phyloP scores from a whole-genome alignment of 2,888 invertebrate genomes.

The Pristionchus maxplancki region DNA sequence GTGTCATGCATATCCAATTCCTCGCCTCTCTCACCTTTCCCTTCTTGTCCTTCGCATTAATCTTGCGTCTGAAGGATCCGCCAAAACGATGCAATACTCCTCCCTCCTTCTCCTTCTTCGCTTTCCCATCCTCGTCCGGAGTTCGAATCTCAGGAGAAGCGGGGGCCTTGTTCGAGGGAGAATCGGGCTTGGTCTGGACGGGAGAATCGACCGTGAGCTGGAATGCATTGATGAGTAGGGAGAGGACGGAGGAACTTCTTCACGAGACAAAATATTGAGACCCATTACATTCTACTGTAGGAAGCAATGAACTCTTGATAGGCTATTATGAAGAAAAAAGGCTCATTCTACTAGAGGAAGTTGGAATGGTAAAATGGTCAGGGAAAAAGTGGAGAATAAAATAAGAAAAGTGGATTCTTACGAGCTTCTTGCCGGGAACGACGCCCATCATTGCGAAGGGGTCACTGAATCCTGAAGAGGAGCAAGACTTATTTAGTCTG shows the following conservation, averaged over 20 bases:
- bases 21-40: slow-evolving; percentile 55
- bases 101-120: slow-evolving; percentile 60
- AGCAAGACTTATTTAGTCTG: background rate
- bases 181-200: background rate
- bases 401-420: background rate
- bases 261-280: background rate
- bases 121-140: slow-evolving; percentile 26
- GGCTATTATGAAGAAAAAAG: too few species aligned
- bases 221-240: background rate
- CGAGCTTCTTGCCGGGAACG: slow-evolving; percentile 83
- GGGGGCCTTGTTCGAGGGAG: background rate
- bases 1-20: background rate
- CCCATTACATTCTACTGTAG: background rate
- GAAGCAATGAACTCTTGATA: background rate
- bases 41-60: slow-evolving; percentile 60
- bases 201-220: slow-evolving; percentile 50
- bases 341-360: background rate
- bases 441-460: slow-evolving; percentile 99
- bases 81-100: slow-evolving; percentile 72
- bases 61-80: slow-evolving; percentile 76
- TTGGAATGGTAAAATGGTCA: background rate
- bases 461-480: slow-evolving; percentile 90
- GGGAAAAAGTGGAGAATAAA: background rate
- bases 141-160: slow-evolving; percentile 47
- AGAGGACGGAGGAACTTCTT: too few species aligned